Conservation (phyloP, 1,140 invertebrate genomes). For the Xylocopa sonorina region DNA sequence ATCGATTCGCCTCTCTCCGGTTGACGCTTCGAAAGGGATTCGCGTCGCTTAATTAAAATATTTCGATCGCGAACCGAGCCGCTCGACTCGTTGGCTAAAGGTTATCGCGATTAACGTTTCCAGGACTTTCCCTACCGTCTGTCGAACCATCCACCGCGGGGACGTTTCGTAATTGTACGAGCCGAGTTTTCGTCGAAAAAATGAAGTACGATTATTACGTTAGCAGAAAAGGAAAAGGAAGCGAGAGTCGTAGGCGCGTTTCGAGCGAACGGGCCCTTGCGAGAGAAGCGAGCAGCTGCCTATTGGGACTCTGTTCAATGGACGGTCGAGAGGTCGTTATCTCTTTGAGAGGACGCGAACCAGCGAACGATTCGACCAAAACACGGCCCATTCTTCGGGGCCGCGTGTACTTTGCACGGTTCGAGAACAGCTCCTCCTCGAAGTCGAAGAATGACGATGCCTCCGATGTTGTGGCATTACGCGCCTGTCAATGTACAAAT, state of each 20-base stretch:
- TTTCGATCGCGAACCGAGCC: neutral
- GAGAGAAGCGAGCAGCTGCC: constrained; percentile 55
- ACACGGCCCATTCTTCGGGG: constrained; percentile 73
- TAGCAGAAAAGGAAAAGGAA: too few species aligned
- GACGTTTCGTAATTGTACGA: too few species aligned
- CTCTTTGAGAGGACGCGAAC: constrained; percentile 66
- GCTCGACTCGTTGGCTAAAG: neutral
- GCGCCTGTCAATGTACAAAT: constrained; percentile 79
- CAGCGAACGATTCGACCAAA: constrained; percentile 71
- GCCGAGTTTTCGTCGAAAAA: too few species aligned
- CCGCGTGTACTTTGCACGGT: constrained; percentile 11
- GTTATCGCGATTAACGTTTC: constrained; percentile 10
- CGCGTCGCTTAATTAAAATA: neutral
- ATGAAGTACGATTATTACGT: too few species aligned
- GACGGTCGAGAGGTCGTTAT: constrained; percentile 74
- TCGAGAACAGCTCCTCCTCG: constrained; percentile 1
- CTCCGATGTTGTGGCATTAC: constrained; percentile 70
- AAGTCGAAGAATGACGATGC: constrained; percentile 53
- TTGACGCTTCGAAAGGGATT: too few species aligned
- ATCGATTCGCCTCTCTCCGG: too few species aligned
- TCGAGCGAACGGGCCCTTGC: too few species aligned
- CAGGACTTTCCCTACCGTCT: neutral
- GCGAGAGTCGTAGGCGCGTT: too few species aligned
- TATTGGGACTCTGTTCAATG: constrained; percentile 49
- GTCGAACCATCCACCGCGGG: too few species aligned